phyloP scores from a whole-genome alignment of 2,113 vertebrate genomes.

The Myocastor coypus region DNA sequence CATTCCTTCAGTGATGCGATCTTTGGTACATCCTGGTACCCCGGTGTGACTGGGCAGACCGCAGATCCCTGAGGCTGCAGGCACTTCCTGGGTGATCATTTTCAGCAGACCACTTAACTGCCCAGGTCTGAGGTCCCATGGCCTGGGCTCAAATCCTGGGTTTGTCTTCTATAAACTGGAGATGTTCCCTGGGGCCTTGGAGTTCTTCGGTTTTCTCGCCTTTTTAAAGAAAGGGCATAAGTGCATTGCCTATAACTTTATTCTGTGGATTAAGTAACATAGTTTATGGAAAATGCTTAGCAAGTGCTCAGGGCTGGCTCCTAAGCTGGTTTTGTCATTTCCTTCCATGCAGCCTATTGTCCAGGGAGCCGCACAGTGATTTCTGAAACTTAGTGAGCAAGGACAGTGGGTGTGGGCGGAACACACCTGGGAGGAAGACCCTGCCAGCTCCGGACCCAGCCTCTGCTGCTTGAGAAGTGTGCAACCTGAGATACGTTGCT shows the following conservation, averaged over 20 bases:
- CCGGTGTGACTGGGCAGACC: background rate
- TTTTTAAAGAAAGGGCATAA: slow-evolving; percentile 10
- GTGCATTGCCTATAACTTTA: background rate
- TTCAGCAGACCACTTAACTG: background rate
- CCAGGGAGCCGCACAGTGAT: background rate
- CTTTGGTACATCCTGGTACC: background rate
- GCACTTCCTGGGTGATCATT: background rate
- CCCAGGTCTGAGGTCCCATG: background rate
- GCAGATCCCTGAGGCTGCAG: background rate
- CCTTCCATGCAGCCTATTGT: background rate
- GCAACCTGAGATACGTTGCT: background rate
- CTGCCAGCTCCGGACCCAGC: background rate
- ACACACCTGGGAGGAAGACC: background rate
- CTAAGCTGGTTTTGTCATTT: background rate
- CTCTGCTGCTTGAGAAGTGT: background rate
- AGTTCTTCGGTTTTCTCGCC: background rate
- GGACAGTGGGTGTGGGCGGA: background rate
- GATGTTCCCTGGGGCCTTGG: background rate
- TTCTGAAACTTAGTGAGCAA: background rate
- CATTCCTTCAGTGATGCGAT: background rate
- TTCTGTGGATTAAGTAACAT: background rate
- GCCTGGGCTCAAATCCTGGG: background rate
- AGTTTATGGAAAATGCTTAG: background rate
- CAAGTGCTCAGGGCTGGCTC: background rate
- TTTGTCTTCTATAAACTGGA: background rate